A percentile compares a stretch with the other conserved stretches of the same genome.
Conservation (phyloP, 2,113 vertebrate genomes). For the Pygoscelis adeliae region DNA sequence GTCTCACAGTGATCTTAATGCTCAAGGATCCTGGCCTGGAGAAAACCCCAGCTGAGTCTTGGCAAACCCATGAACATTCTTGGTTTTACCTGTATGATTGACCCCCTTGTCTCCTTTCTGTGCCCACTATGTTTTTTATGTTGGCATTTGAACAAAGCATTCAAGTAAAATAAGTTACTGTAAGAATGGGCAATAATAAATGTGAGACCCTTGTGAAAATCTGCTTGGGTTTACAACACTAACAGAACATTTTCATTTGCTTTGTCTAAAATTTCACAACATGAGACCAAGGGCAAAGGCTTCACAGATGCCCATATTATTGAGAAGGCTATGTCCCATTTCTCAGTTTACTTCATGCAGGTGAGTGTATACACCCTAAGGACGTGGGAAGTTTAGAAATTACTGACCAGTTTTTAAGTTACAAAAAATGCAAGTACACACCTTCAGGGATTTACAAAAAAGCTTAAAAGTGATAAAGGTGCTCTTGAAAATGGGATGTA, state of each 20-base stretch:
- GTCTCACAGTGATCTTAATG: not conserved
- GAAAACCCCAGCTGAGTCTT: not conserved
- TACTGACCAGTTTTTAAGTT: not conserved
- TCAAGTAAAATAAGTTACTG: not conserved
- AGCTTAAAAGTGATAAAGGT: not conserved
- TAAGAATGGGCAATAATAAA: not conserved
- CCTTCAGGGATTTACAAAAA: not conserved
- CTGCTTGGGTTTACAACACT: not conserved
- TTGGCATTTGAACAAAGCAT: not conserved
- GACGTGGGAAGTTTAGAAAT: not conserved
- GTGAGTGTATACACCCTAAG: not conserved
- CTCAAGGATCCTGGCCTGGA: not conserved
- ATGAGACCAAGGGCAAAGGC: not conserved
- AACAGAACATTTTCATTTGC: not conserved
- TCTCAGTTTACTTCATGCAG: not conserved
- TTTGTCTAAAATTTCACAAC: not conserved
- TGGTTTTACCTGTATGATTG: not conserved
- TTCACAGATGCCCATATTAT: not conserved
- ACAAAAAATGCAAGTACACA: not conserved
- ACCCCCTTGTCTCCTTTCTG: not conserved
- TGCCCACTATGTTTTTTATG: not conserved
- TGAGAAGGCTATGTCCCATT: not conserved
- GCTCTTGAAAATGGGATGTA: not conserved
- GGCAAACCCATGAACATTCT: not conserved
- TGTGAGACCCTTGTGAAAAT: not conserved